Base-by-base conservation (phyloP, 2,113 vertebrate species). In the Smithornis capensis region DNA sequence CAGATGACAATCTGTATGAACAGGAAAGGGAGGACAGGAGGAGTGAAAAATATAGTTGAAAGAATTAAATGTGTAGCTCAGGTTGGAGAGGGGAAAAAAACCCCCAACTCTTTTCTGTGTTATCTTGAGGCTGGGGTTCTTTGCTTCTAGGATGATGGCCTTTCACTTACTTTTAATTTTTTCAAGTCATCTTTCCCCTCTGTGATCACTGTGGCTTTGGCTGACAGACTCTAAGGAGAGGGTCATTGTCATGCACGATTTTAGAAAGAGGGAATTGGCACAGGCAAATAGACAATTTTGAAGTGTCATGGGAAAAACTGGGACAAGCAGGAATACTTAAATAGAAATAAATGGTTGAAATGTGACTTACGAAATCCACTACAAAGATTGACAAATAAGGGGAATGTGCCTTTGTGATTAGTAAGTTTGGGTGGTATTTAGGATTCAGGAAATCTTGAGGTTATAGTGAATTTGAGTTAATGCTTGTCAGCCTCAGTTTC, bases 321-420 rank as follows among this genome's bases (percentile, higher is more conserved):
- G 78, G 70, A 77, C 67, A 90, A 76, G 70, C 71, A 90, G 78
- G 94, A 94, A 81, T 91, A 92, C 50, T 91, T 88, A 65, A 84
- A 85, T 92, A 90, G 74, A 85, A 95, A 82, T 76, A 92, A 95
- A 84, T 91, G 78, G 65, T 89, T 91, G 92, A 95, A 92, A 96
- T 87, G 75, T 53, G 38, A 29, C 68, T 96, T 92, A 76, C 0
- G 7, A 95, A 94, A 96, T 94, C 70, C 35, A 77, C 85, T 90
- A 85, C 52, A 50, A 55, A 84, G 65, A 85, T 42, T 80, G 87
- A 91, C 84, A 88, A 83, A 87, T 85, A 82, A 59, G 38, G 84
- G 59, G 60, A 93, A 86, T 85, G 4, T 83, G 59, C 35, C 38
- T 86, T 80, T 90, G 45, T 90, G 79, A 74, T 77, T 67, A 62